phyloP scores from a whole-genome alignment of 2,797 vertebrate genomes.

The Gambusia yucatana region DNA sequence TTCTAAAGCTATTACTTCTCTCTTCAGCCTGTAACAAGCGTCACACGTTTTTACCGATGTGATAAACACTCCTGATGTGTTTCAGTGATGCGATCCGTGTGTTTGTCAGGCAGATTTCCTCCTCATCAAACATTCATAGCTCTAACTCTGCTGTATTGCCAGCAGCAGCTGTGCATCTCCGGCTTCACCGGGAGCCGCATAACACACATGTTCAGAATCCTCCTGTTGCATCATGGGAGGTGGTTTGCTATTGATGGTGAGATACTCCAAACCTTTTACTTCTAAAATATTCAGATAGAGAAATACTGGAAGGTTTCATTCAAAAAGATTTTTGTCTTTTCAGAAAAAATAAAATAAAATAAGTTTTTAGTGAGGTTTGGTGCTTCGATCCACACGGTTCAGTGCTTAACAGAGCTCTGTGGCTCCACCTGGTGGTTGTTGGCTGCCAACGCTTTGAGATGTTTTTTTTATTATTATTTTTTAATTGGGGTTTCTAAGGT shows the following conservation, averaged over 20 bases:
- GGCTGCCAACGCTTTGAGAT: neutral
- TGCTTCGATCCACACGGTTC: neutral
- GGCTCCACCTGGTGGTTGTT: neutral
- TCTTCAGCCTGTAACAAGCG: neutral
- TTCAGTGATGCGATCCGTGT: neutral
- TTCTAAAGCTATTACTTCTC: neutral
- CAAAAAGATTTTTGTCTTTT: neutral
- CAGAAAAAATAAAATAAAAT: neutral
- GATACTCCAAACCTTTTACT: neutral
- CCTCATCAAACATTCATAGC: conserved; percentile 28
- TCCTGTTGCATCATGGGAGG: neutral
- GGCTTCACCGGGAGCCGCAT: neutral
- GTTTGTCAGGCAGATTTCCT: conserved; percentile 9
- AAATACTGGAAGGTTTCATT: neutral
- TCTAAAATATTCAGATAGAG: neutral
- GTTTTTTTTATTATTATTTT: neutral
- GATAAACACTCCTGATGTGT: neutral
- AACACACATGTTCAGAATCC: neutral
- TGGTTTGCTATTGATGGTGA: neutral
- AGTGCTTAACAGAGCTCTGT: neutral
- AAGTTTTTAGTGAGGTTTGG: neutral
- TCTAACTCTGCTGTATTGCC: neutral
- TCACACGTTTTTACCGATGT: neutral
- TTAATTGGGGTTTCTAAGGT: neutral
- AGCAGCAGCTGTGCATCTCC: neutral